These are phyloP conservation scores for Scaptomyza tumidula DNA, from an alignment of 2,888 invertebrate species.

Conservation along the genomic window DNA sequence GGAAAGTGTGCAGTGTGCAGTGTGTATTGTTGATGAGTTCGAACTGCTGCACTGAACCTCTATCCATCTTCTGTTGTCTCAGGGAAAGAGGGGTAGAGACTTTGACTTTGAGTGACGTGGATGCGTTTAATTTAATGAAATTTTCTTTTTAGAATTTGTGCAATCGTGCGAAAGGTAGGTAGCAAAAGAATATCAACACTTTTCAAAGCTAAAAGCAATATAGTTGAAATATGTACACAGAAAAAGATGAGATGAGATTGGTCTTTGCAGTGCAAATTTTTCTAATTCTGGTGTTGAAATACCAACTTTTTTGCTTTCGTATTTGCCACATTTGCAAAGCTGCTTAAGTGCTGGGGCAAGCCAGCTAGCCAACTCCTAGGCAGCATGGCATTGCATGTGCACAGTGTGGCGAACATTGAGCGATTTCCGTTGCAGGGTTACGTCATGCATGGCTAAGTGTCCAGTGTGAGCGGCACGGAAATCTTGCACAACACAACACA, in stretches of 20 bases:
- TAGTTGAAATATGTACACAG: too few relatives aligned
- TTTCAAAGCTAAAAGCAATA: background rate
- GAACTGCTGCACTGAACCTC: conserved; percentile 10
- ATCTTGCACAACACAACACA: conserved; percentile 49
- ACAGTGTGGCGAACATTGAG: conserved; percentile 52
- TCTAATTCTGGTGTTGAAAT: conserved; percentile 23
- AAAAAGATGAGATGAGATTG: background rate
- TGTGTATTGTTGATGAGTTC: conserved; percentile 11
- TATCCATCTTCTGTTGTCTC: conserved; percentile 4
- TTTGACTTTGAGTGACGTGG: conserved; percentile 22
- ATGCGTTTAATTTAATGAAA: conserved; percentile 6
- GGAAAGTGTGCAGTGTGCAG: conserved; percentile 16
- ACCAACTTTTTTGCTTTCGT: conserved; percentile 5
- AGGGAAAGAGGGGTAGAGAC: background rate
- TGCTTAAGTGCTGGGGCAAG: conserved; percentile 4
- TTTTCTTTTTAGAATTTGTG: background rate
- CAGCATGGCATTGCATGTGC: conserved; percentile 57
- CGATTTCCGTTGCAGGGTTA: conserved; percentile 70
- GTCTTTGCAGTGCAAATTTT: background rate
- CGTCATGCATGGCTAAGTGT: conserved; percentile 67
- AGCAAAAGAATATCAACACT: conserved; percentile 5
- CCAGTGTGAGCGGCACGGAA: conserved; percentile 35
- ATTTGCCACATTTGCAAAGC: conserved; percentile 10
- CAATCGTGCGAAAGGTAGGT: conserved; percentile 8
- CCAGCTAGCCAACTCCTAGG: background rate